Evolutionary conservation across 2,113 vertebrate genomes (phyloP).

Genomic region (Chlorocebus sabaeus): DNA sequence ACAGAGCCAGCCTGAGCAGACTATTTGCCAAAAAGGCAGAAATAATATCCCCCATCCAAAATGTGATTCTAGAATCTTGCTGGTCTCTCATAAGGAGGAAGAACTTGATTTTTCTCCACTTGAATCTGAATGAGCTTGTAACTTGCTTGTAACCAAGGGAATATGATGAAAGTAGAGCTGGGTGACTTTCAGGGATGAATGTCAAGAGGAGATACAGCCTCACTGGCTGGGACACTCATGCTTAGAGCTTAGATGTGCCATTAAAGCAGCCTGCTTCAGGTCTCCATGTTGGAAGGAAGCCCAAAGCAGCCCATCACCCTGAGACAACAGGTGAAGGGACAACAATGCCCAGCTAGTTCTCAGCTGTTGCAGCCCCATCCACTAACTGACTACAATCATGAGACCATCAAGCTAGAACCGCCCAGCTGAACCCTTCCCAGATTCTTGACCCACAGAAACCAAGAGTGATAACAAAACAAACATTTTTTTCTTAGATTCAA

Average conservation of each 20-base stretch:
- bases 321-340: not conserved
- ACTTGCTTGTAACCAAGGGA: not conserved
- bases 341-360: not conserved
- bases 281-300: not conserved
- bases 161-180: not conserved
- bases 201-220: not conserved
- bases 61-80: not conserved
- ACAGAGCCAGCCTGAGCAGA: not conserved
- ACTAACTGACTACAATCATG: not conserved
- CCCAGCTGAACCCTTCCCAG: not conserved
- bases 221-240: not conserved
- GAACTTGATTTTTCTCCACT: not conserved
- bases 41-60: not conserved
- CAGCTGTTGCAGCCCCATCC: not conserved
- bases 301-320: not conserved
- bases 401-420: not conserved
- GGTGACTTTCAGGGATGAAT: not conserved
- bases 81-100: not conserved
- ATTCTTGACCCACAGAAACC: not conserved
- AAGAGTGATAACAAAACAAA: not conserved
- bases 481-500: too few species aligned
- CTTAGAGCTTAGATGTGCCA: not conserved
- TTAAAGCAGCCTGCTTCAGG: not conserved
- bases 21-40: not conserved
- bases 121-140: not conserved